Base-by-base conservation (phyloP, 2,888 invertebrate species). In the Phengaris arion region DNA sequence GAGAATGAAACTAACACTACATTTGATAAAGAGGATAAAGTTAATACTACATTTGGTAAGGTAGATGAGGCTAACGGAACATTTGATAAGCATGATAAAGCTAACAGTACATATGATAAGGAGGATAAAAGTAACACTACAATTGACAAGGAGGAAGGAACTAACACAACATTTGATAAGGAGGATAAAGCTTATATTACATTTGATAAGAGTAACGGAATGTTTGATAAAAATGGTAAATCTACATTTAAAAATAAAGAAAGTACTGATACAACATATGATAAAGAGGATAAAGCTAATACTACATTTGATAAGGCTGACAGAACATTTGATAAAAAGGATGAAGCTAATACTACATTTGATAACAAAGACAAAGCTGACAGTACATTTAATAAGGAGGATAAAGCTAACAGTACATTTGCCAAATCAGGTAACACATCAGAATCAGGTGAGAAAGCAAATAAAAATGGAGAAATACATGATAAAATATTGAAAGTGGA, bases 341-440 rank as follows among this genome's bases (percentile, higher is more conserved):
- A 77, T 57, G 77, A 75, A 52, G 59, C 78, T 4, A 82, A 85
- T 75, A 79, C 15, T 8, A 57, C 57, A 57, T 57, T 57, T 57
- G 15, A 57, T 57, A 57, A 15, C 3, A 2, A 57, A 7, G 15
- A 57, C n/a, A 15, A 4, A 9, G 15, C 15, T 4, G 22, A 59
- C 5, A 59, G 5, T 0, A 70, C 51, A 70, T 70, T 70, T 70
- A 12, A 70, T 51, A 70, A 51, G n/a, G 13, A 15, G 2, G 51
- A 51, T 48, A 48, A 51, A n/a, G 13, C 15, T 3, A 81, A 89
- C 76, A 79, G 81, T 13, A 90, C 87, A 48, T 89, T 86, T 83
- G 87, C 90, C 52, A 88, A 86, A 79, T 75, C 75, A 69, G 77
- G 69, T 68, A 70, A 78, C 8, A 77, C 45, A 52, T 12, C 52